phyloP scores from a whole-genome alignment of 2,888 invertebrate species.

The Uropetala carovei region DNA sequence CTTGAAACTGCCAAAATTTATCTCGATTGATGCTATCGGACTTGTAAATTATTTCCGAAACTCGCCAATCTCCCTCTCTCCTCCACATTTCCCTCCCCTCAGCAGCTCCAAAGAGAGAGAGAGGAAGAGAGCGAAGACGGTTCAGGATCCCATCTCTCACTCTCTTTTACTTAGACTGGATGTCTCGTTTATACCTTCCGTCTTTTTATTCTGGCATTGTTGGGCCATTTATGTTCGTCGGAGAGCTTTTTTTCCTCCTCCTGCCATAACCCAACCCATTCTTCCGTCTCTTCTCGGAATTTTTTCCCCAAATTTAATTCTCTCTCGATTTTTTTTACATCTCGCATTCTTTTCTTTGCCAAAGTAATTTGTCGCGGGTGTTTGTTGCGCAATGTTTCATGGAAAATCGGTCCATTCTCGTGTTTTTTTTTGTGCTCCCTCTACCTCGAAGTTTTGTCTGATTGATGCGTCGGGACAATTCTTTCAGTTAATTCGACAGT shows the following conservation, averaged over 20 bases:
- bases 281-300: neutral
- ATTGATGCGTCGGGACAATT: too few relatives aligned
- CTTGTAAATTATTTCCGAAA: conserved; percentile 22
- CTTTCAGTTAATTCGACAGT: too few relatives aligned
- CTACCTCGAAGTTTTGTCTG: neutral
- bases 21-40: conserved; percentile 12
- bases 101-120: neutral
- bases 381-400: conserved; percentile 36
- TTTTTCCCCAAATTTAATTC: conserved; percentile 37
- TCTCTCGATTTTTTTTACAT: neutral
- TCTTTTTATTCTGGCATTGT: neutral
- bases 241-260: neutral
- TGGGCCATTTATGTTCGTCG: neutral
- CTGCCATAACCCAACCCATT: neutral
- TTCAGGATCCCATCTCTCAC: neutral
- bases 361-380: conserved; percentile 46
- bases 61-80: neutral
- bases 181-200: neutral
- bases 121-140: neutral
- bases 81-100: neutral
- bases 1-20: conserved; percentile 42
- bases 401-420: neutral
- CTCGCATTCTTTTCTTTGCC: conserved; percentile 5
- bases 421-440: neutral
- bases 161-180: neutral